Percentiles rank a stretch among this genome's conserved stretches.
phyloP scores from a whole-genome alignment of 2,888 invertebrate species.

The Thysanoteuthis rhombus region DNA sequence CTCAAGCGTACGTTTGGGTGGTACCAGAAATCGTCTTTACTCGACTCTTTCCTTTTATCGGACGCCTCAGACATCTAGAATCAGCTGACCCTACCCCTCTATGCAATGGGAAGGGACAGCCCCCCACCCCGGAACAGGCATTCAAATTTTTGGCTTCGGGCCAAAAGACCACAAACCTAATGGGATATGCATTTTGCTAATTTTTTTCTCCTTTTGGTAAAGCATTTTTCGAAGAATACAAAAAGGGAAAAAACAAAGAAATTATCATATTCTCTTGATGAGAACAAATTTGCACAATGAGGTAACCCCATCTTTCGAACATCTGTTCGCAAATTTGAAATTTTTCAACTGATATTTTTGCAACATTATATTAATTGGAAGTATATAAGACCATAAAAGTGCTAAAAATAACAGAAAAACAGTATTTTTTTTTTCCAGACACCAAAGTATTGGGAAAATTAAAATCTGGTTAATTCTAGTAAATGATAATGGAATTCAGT shows the following conservation, averaged over 20 bases:
- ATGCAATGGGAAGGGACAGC: too few relatives aligned
- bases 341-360: background rate
- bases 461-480: background rate
- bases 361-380: background rate
- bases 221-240: background rate
- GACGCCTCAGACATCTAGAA: too few relatives aligned
- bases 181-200: background rate
- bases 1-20: too few relatives aligned
- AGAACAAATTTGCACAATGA: background rate
- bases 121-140: too few relatives aligned
- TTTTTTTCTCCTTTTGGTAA: background rate
- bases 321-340: background rate
- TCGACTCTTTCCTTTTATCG: too few relatives aligned
- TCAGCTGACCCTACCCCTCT: too few relatives aligned
- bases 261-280: background rate
- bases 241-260: too few relatives aligned
- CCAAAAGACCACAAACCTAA: too few relatives aligned
- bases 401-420: background rate
- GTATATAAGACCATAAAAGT: too few relatives aligned
- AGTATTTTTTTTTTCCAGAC: background rate
- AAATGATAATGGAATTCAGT: background rate
- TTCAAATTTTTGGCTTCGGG: too few relatives aligned
- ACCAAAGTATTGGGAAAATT: background rate
- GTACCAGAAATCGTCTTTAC: too few relatives aligned
- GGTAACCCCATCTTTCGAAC: background rate